Base-by-base conservation (phyloP, 2,113 vertebrate species). In the Pagrus major region DNA sequence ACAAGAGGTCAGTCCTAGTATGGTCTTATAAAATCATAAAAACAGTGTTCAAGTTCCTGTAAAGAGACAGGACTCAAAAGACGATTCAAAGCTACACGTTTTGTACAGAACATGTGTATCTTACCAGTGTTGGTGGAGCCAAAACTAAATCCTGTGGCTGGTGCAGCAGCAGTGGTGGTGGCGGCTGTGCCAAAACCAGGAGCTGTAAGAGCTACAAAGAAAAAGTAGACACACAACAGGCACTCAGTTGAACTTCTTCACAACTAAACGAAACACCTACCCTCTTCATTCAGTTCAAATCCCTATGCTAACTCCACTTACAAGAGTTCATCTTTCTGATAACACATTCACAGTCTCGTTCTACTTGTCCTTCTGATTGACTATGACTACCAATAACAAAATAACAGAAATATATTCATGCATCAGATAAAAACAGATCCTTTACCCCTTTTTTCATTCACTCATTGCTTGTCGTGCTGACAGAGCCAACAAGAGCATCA, bases 91-190 rank as follows among this genome's bases (percentile, higher is more conserved):
- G n/a, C 8, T 31, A 29, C 18, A 35, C 5, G 21, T 10, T 46
- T n/a, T 18, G 21, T 21, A 16, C 4, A 25, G 15, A 67, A 66
- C n/a, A 15, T 18, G 0, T 39, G 33, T 1, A 2, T 71, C 86
- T 81, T 88, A 95, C 95, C 94, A 70, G 94, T 93, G 82, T 80
- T 91, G 52, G 93, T 89, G 75, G 94, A 78, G 72, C 95, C 95
- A 80, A 96, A 96, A 27, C 94, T 90, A 74, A 96, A 96, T 74
- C 95, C 95, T 23, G 95, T 90, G 60, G 94, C 87, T 25, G 91
- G 86, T 79, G 93, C 90, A 23, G 93, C 88, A 44, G 93, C 83
- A 63, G 93, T 93, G 39, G 95, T 94, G 35, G 94, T 90, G 18
- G 94, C 33, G 7, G 33, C 55, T 8, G 88, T 86, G 68, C 95